Evolutionary conservation across 2,113 vertebrate species (phyloP), one percentile per base, ranked within the genome.

Genomic region (Alethe castanea): DNA sequence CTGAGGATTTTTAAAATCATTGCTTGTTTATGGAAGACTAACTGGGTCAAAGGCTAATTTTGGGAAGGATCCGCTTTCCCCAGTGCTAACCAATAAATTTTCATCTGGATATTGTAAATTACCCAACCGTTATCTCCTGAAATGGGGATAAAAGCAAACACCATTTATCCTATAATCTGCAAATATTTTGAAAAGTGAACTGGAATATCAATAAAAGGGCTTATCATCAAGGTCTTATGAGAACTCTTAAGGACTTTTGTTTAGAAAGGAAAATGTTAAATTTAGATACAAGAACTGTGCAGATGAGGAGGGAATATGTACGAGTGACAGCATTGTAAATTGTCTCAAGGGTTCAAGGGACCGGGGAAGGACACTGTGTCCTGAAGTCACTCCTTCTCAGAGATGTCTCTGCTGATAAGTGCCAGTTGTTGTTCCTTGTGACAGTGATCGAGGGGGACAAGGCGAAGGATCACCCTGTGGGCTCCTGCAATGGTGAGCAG

Each of bases 391-490:
- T 96, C 88, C 52, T 95, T 92, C 62, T 42, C 88, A 85, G 90
- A 93, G 83, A 88, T 25, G 19, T 93, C 67, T 90, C 57, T 86
- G 72, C 72, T 88, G 92, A 96, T 97, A 96, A 96, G 91, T 91
- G 60, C 66, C 4, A 5, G 70, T 91, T 54, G 89, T 81, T 93
- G 80, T 80, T 94, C 52, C 56, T 87, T 76, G 38, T 96, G 92
- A 96, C 93, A 94, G 8, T 95, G 96, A 96, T 97, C 24, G 28
- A 96, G 77, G 74, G 54, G 86, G 78, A 95, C 92, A 92, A 79
- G 88, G 92, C 57, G 3, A 72, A 89, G 94, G 64, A 92, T 94
- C 83, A 66, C 80, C 66, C 93, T 29, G 45, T 90, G 61, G 93
- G 78, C 71, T 91, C 45, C 67, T 53, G 52, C 9, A 2, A 35